Evolutionary conservation across 1,140 invertebrate genomes (phyloP).

Genomic region (Drosophila watanabei): DNA sequence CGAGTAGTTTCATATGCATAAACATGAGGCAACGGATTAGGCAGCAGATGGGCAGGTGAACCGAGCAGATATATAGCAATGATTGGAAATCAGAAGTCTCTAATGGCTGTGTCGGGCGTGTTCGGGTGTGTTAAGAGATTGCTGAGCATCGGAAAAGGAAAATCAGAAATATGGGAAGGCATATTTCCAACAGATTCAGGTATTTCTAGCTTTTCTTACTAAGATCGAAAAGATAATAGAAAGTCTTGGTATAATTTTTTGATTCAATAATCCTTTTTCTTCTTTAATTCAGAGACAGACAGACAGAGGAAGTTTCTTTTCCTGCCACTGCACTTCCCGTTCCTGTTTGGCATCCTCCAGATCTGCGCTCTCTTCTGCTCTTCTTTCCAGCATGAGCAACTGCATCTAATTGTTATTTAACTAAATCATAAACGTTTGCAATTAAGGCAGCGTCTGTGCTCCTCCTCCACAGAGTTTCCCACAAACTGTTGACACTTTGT

Average conservation of each 20-base stretch:
- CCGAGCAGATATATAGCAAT: constrained; percentile 25
- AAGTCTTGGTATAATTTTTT: not conserved
- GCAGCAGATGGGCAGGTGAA: constrained; percentile 19
- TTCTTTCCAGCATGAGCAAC: constrained; percentile 42
- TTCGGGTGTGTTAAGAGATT: not conserved
- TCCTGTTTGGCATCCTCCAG: not conserved
- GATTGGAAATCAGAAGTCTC: constrained; percentile 49
- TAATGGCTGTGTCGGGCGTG: constrained; percentile 27
- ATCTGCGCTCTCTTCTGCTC: not conserved
- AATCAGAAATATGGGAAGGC: not conserved
- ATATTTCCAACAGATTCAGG: not conserved
- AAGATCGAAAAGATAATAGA: no score
- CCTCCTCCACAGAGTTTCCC: constrained; percentile 27
- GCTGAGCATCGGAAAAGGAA: not conserved
- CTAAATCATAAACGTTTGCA: constrained; percentile 73
- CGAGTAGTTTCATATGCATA: constrained; percentile 64
- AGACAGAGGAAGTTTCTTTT: constrained; percentile 5
- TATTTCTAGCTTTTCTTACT: not conserved
- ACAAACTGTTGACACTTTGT: constrained; percentile 81
- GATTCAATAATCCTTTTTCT: not conserved
- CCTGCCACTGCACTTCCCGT: constrained; percentile 18
- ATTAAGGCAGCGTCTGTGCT: constrained; percentile 45
- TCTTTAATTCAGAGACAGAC: no score
- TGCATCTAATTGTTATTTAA: constrained; percentile 79
- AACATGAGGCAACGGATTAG: constrained; percentile 58